Evolutionary conservation across 2,797 vertebrate genomes (phyloP).

Genomic region (Peromyscus nudipes): DNA sequence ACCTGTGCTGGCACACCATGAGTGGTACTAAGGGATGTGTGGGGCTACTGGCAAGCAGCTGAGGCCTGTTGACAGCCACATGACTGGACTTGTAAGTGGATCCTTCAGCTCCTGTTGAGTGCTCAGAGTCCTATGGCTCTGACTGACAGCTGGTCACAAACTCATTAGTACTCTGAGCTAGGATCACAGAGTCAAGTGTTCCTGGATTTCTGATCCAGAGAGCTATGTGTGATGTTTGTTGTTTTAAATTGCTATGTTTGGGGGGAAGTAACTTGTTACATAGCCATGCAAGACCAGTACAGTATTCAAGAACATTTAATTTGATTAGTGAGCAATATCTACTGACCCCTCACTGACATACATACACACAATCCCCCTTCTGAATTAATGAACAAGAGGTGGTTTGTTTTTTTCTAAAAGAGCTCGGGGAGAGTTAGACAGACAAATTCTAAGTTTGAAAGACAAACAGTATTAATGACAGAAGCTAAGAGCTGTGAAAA

Average conservation of each 20-base stretch:
- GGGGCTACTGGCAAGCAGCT: neutral
- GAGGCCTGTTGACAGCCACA: neutral
- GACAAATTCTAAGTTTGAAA: constrained; percentile 29
- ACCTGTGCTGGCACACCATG: neutral
- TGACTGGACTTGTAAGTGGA: neutral
- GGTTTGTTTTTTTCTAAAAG: neutral
- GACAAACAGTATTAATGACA: constrained; percentile 43
- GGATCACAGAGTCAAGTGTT: neutral
- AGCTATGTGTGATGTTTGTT: neutral
- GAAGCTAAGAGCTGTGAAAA: constrained; percentile 42
- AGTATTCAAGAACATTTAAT: constrained; percentile 25
- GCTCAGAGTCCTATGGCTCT: neutral
- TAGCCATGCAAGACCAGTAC: neutral
- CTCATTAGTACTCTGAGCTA: neutral
- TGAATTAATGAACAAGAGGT: constrained; percentile 49
- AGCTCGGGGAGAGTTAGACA: neutral
- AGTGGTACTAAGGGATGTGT: neutral
- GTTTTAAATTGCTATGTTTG: constrained; percentile 58
- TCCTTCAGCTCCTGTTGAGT: neutral
- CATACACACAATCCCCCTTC: neutral
- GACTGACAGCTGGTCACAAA: neutral
- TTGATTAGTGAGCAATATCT: constrained; percentile 25
- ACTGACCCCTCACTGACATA: neutral
- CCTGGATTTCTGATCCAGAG: neutral
- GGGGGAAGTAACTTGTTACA: constrained; percentile 31